Percentiles rank a stretch among this genome's conserved stretches.
Evolutionary conservation across 1,140 invertebrate genomes (phyloP).

Genomic region (Hycleus phaleratus): DNA sequence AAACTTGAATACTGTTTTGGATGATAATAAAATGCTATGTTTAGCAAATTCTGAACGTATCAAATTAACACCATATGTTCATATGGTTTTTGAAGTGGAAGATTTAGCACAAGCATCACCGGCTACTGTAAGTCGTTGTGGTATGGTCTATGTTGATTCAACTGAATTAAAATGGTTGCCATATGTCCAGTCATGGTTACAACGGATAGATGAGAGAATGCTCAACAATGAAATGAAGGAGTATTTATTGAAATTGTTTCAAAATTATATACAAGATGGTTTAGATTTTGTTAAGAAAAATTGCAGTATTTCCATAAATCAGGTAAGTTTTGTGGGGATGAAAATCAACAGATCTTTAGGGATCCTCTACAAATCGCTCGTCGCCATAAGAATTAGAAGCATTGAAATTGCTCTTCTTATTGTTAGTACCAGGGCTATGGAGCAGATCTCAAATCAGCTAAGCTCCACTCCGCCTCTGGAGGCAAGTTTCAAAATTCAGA

Average conservation of each 20-base stretch:
- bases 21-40: constrained; percentile 91
- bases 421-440: too few species aligned
- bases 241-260: constrained; percentile 54
- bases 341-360: not conserved
- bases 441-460: too few species aligned
- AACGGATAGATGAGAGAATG: constrained; percentile 47
- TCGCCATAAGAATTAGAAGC: too few species aligned
- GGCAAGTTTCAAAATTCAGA: too few species aligned
- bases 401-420: too few species aligned
- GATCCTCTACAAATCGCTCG: too few species aligned
- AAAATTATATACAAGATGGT: constrained; percentile 53
- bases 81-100: constrained; percentile 85
- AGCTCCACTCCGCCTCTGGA: too few species aligned
- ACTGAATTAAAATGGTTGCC: constrained; percentile 72
- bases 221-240: constrained; percentile 48
- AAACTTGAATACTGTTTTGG: constrained; percentile 88
- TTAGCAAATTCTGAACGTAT: constrained; percentile 83
- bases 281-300: constrained; percentile 58
- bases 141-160: constrained; percentile 89
- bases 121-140: constrained; percentile 75
- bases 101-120: constrained; percentile 81
- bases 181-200: constrained; percentile 72
- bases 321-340: constrained; percentile 18
- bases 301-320: constrained; percentile 55
- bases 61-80: constrained; percentile 72